Evolutionary conservation across 2,888 invertebrate genomes (phyloP).

Genomic region (Ennomos quercinarius): DNA sequence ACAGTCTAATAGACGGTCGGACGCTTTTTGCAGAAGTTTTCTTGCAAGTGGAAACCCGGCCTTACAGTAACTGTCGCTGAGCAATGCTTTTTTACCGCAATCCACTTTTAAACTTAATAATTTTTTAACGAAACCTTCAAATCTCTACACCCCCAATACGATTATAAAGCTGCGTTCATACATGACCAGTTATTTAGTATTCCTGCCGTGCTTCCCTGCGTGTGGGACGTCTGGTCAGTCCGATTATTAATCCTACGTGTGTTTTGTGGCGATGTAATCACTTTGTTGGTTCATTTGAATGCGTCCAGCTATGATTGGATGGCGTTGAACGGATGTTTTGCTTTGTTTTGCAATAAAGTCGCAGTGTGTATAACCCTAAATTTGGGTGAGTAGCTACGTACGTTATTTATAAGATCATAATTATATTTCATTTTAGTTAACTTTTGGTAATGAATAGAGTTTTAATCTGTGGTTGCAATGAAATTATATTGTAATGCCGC

Average conservation of each 20-base stretch:
- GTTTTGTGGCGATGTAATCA: conserved; percentile 57
- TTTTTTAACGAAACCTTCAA: conserved; percentile 16
- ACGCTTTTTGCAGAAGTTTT: too few species aligned
- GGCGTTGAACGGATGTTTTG: conserved; percentile 43
- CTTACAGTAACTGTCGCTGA: too few species aligned
- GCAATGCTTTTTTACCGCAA: not conserved
- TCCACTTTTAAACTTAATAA: conserved; percentile 1
- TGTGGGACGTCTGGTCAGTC: conserved; percentile 57
- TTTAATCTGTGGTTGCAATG: too few species aligned
- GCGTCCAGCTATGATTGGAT: conserved; percentile 49
- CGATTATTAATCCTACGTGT: conserved; percentile 74
- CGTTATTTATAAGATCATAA: too few species aligned
- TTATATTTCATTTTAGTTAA: too few species aligned
- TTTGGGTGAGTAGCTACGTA: not conserved
- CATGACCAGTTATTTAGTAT: conserved; percentile 62
- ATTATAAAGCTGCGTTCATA: conserved; percentile 22
- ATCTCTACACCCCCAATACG: conserved; percentile 13
- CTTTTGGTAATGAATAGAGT: too few species aligned
- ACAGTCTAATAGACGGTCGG: too few species aligned
- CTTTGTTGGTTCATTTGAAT: conserved; percentile 52
- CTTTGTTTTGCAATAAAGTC: conserved; percentile 36
- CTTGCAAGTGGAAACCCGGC: too few species aligned
- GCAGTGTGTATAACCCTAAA: not conserved
- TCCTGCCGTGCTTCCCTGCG: conserved; percentile 63
- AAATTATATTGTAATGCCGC: too few species aligned